Base-by-base conservation (phyloP, 1,140 invertebrate genomes). In the Saccostrea glomerata region DNA sequence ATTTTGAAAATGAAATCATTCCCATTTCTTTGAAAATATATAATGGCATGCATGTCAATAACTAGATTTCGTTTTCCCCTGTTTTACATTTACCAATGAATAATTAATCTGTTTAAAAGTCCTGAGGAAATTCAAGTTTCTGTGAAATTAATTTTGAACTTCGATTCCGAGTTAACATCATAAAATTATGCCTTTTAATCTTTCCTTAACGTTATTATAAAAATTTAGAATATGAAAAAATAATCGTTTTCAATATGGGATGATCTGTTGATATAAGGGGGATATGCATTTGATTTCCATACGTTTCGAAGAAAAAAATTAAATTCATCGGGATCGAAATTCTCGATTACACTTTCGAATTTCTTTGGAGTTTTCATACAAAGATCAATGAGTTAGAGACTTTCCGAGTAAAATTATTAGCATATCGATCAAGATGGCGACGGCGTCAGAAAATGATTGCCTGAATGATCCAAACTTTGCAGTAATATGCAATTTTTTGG, bases 401-500 rank as follows among this genome's bases (percentile, higher is more conserved):
- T 30, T 77, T 77, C 70, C 70, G 70, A 77, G 4, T 36, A 15
- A 30, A 77, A 30, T 89, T 89, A 92, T 92, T 92, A 92, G 91
- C 91, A 92, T 91, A 91, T 92, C 90, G 91, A 77, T 77, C 70
- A 96, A 97, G 97, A 97, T 97, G 97, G 97, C 97, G 97, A 96
- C 97, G 94, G 97, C 97, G 96, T 96, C 96, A 95, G 97, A 97
- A 96, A 96, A 91, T 83, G 86, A 90, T 90, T 98, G 97, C 96
- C 96, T 97, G 96, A 97, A 97, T 96, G 98, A 98, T 96, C 98
- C 98, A 94, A 98, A 98, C 97, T 99, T 98, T 95, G 98, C 98
- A 92, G 97, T 98, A 95, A 98, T 98, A 95, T 98, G 98, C 96
- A 98, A 97, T 88, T 98, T 98, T 96, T 96, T 98, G 85, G 97